Conservation (phyloP, 2,113 vertebrate species). For the Rhinoderma darwinii region DNA sequence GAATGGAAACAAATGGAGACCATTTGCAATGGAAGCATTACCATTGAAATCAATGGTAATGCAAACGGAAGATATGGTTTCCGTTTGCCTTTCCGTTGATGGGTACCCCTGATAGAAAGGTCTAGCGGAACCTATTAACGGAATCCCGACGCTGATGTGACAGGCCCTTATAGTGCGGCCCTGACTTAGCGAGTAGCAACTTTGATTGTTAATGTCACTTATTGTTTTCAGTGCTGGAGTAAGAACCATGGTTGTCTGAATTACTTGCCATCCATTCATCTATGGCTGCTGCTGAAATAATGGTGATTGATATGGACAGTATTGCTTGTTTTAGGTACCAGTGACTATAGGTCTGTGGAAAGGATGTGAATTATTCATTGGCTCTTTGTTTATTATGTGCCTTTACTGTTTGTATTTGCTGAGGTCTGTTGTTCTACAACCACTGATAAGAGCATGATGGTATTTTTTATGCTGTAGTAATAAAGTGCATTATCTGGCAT, state of each 20-base stretch:
- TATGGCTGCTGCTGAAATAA: neutral
- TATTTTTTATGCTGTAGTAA: neutral
- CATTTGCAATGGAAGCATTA: no score
- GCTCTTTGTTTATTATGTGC: neutral
- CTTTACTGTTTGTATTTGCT: conserved; percentile 5
- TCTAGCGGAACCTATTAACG: no score
- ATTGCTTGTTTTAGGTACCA: neutral
- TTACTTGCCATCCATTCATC: neutral
- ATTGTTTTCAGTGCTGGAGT: neutral
- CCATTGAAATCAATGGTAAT: no score
- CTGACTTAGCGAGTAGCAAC: neutral
- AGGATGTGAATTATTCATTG: neutral
- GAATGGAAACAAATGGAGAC: no score
- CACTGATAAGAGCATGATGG: neutral
- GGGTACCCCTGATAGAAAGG: no score
- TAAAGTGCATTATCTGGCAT: neutral
- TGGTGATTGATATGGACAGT: neutral
- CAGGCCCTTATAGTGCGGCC: no score
- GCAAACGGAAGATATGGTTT: no score
- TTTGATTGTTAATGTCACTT: neutral
- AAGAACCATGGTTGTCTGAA: neutral
- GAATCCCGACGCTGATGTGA: no score
- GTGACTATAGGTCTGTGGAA: neutral
- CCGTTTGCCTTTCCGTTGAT: no score
- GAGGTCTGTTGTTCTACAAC: conserved; percentile 7